phyloP scores from a whole-genome alignment of 2,113 vertebrate species.

The Ageneiosus marmoratus region DNA sequence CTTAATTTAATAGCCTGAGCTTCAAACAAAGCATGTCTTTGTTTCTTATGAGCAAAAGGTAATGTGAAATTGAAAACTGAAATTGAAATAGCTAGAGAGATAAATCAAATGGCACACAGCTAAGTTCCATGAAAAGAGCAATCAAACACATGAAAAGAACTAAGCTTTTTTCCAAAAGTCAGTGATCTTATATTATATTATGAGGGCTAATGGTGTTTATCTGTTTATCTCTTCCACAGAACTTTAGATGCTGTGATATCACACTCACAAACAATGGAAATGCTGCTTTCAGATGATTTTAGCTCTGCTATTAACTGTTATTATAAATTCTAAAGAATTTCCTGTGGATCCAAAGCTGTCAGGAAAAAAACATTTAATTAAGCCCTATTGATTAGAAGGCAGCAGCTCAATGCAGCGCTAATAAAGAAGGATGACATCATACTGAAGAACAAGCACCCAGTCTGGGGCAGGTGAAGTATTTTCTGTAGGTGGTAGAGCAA shows the following conservation, averaged over 20 bases:
- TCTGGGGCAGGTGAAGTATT: background rate
- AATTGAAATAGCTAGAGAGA: slow-evolving; percentile 2
- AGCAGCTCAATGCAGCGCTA: slow-evolving; percentile 29
- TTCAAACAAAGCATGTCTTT: background rate
- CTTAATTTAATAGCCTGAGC: background rate
- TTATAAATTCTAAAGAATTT: background rate
- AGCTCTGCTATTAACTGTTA: background rate
- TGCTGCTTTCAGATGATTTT: background rate
- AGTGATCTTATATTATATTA: slow-evolving; percentile 13
- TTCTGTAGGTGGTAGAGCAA: background rate
- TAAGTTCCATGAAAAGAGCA: slow-evolving; percentile 36
- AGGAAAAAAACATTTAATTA: slow-evolving; percentile 45
- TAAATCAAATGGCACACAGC: slow-evolving; percentile 33
- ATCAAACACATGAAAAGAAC: slow-evolving; percentile 33
- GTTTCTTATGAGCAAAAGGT: background rate
- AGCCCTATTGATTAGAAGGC: slow-evolving; percentile 44
- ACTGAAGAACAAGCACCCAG: background rate
- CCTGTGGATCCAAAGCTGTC: slow-evolving; percentile 1
- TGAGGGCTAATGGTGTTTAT: slow-evolving; percentile 29
- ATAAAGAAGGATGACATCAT: slow-evolving; percentile 39
- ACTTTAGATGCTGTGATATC: background rate
- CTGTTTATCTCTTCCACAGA: slow-evolving; percentile 15
- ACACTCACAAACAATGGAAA: slow-evolving; percentile 8
- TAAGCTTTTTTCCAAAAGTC: slow-evolving; percentile 5
- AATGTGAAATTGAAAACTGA: background rate